Conservation (phyloP, 1,140 invertebrate genomes). For the Drosophila nigromelanica region DNA sequence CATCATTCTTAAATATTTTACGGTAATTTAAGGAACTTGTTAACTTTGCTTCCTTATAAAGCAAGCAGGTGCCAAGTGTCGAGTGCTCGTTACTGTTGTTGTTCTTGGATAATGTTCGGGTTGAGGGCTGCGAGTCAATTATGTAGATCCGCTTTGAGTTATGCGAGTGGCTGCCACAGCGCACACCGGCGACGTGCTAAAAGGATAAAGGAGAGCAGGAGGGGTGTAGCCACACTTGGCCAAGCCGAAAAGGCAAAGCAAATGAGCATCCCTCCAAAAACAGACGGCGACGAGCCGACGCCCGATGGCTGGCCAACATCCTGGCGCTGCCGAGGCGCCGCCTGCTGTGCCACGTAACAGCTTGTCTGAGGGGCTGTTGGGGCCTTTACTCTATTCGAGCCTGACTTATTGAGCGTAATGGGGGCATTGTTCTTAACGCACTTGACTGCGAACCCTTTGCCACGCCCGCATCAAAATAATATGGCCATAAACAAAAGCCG, state of each 20-base stretch:
- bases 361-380: constrained; percentile 28
- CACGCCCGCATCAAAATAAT: constrained; percentile 37
- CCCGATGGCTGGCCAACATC: constrained; percentile 14
- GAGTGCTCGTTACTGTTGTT: constrained; percentile 31
- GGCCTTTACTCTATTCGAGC: constrained; percentile 24
- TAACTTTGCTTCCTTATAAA: constrained; percentile 48
- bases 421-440: constrained; percentile 43
- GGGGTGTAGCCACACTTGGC: background rate
- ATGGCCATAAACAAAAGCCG: constrained; percentile 25
- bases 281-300: background rate
- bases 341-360: constrained; percentile 54
- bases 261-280: constrained; percentile 22
- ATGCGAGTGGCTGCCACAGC: constrained; percentile 47
- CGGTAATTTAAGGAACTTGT: constrained; percentile 56
- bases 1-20: constrained; percentile 55
- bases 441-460: constrained; percentile 26
- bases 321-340: constrained; percentile 17
- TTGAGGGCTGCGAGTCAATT: constrained; percentile 73
- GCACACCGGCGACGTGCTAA: background rate
- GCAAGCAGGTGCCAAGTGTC: constrained; percentile 51
- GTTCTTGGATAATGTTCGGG: constrained; percentile 59
- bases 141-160: constrained; percentile 79
- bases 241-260: background rate
- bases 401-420: constrained; percentile 48
- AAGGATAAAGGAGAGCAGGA: background rate